Evolutionary conservation across 2,888 invertebrate species (phyloP).

Genomic region (Mantis religiosa): DNA sequence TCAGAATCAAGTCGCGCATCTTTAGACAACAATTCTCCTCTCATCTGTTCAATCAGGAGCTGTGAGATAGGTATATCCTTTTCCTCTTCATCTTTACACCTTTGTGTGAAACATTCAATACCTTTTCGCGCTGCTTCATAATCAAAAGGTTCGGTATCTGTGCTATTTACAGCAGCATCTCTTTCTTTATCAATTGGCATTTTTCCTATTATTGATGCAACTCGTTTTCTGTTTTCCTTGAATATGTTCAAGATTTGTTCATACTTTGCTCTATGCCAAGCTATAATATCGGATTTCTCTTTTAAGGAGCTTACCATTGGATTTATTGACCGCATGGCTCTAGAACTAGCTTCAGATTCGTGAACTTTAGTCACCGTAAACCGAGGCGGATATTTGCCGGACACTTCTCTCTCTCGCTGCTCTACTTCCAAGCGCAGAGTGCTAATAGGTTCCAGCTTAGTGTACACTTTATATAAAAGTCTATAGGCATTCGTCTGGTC

Average conservation of each 20-base stretch:
- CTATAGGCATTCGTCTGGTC: conserved; percentile 51
- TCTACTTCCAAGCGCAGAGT: conserved; percentile 52
- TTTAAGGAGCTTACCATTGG: conserved; percentile 48
- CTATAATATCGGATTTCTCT: conserved; percentile 50
- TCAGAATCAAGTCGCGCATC: conserved; percentile 18
- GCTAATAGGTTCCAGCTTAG: conserved; percentile 56
- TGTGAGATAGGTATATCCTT: not conserved
- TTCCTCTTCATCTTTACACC: not conserved
- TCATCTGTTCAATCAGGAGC: not conserved
- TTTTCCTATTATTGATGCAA: not conserved
- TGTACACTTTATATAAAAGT: conserved; percentile 58
- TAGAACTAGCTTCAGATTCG: conserved; percentile 28
- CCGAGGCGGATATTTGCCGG: conserved; percentile 35
- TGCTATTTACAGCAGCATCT: not conserved
- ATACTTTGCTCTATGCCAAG: conserved; percentile 55
- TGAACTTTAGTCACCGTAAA: conserved; percentile 36
- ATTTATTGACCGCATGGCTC: conserved; percentile 30
- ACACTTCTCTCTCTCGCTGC: conserved; percentile 42
- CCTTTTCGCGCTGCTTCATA: not conserved
- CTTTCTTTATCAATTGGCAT: not conserved
- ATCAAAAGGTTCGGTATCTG: not conserved
- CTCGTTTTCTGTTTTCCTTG: not conserved
- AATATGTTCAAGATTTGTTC: conserved; percentile 32
- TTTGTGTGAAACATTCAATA: not conserved
- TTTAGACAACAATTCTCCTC: conserved; percentile 15